Evolutionary conservation across 2,797 vertebrate genomes (phyloP).

Genomic region (Aphelocoma californica): DNA sequence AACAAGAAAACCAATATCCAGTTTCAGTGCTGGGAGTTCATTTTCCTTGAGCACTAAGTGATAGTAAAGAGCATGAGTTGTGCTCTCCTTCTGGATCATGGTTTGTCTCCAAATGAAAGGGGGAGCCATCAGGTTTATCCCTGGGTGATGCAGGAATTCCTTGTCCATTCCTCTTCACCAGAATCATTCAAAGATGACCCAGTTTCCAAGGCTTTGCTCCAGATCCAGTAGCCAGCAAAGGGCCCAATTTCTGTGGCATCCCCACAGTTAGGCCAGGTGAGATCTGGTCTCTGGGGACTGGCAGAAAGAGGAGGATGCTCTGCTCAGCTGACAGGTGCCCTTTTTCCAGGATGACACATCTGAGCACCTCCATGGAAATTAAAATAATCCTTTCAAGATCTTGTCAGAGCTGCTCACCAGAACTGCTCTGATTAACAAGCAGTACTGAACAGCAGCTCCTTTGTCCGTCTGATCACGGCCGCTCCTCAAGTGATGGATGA

Average conservation of each 20-base stretch:
- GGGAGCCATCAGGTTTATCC: not conserved
- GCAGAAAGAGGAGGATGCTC: not conserved
- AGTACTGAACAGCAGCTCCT: conserved; percentile 5
- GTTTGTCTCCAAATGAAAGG: not conserved
- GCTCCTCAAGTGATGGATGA: not conserved
- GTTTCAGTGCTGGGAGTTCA: not conserved
- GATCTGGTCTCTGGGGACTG: not conserved
- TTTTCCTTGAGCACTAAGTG: not conserved
- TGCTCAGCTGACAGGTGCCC: not conserved
- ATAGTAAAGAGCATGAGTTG: not conserved
- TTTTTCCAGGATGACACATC: not conserved
- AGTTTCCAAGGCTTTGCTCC: not conserved
- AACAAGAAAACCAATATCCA: not conserved
- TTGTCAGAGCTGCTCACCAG: conserved; percentile 27
- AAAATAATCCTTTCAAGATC: not conserved
- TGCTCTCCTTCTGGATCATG: not conserved
- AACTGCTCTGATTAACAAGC: not conserved
- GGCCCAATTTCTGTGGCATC: not conserved
- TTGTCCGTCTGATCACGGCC: not conserved
- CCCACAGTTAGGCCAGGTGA: not conserved
- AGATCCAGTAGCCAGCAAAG: not conserved
- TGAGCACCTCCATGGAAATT: not conserved
- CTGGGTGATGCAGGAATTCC: not conserved
- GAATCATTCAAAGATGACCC: not conserved
- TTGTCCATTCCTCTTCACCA: not conserved